phyloP scores from a whole-genome alignment of 2,797 vertebrate genomes.

The Spondyliosoma cantharus region DNA sequence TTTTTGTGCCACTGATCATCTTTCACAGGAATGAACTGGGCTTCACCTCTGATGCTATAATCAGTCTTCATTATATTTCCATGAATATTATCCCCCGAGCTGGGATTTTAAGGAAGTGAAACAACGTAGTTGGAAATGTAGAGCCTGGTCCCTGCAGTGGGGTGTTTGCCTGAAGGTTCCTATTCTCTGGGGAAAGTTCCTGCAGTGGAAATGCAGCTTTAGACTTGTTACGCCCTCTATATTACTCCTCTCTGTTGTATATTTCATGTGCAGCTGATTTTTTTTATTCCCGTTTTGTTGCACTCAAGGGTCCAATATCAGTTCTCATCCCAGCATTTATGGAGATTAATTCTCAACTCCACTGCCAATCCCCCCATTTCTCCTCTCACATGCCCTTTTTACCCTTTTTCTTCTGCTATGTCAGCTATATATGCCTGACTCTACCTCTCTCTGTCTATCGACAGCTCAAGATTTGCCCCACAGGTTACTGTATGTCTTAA shows the following conservation, averaged over 20 bases:
- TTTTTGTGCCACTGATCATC: too few relatives aligned
- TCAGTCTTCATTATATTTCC: too few relatives aligned
- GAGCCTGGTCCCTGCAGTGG: too few relatives aligned
- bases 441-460: neutral
- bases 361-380: neutral
- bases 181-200: too few relatives aligned
- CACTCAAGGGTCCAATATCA: slow-evolving; percentile 1
- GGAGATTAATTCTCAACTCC: neutral
- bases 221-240: too few relatives aligned
- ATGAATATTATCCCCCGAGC: too few relatives aligned
- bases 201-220: too few relatives aligned
- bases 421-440: neutral
- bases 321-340: slow-evolving; percentile 13
- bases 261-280: slow-evolving; percentile 4
- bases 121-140: too few relatives aligned
- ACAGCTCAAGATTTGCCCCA: slow-evolving; percentile 8
- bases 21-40: too few relatives aligned
- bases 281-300: slow-evolving; percentile 4
- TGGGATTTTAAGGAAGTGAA: too few relatives aligned
- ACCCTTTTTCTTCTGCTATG: neutral
- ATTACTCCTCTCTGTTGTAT: neutral
- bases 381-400: neutral
- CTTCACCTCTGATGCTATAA: too few relatives aligned
- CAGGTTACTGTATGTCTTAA: slow-evolving; percentile 7
- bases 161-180: too few relatives aligned